Evolutionary conservation across 2,797 vertebrate species (phyloP).

Genomic region (Cygnus olor): DNA sequence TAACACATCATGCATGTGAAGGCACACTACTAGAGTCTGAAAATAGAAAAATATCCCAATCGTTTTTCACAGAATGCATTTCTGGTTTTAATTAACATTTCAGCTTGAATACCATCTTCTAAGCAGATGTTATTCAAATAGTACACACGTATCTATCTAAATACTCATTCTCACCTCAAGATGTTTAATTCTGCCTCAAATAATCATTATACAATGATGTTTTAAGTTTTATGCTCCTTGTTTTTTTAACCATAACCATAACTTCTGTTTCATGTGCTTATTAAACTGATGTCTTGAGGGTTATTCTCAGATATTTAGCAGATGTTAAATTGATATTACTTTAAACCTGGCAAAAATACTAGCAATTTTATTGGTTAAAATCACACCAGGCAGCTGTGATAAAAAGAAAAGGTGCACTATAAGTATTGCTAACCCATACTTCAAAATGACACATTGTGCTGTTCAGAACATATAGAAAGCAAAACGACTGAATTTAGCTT

Average conservation of each 20-base stretch:
- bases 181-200: background rate
- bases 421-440: constrained; percentile 26
- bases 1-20: background rate
- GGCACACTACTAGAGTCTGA: background rate
- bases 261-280: constrained; percentile 26
- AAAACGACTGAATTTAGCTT: background rate
- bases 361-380: constrained; percentile 62
- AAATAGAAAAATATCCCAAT: background rate
- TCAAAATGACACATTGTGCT: constrained; percentile 36
- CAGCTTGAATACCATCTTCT: background rate
- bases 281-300: constrained; percentile 8
- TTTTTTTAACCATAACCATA: constrained; percentile 13
- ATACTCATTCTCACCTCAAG: background rate
- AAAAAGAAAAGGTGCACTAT: constrained; percentile 38
- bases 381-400: constrained; percentile 52
- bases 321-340: constrained; percentile 47
- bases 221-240: background rate
- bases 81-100: background rate
- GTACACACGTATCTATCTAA: background rate
- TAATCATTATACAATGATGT: background rate
- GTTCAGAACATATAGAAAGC: constrained; percentile 29
- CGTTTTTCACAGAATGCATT: background rate
- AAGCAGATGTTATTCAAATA: background rate
- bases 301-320: constrained; percentile 63
- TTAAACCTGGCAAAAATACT: constrained; percentile 55